phyloP scores from a whole-genome alignment of 1,140 invertebrate genomes.

The Euura lappo region DNA sequence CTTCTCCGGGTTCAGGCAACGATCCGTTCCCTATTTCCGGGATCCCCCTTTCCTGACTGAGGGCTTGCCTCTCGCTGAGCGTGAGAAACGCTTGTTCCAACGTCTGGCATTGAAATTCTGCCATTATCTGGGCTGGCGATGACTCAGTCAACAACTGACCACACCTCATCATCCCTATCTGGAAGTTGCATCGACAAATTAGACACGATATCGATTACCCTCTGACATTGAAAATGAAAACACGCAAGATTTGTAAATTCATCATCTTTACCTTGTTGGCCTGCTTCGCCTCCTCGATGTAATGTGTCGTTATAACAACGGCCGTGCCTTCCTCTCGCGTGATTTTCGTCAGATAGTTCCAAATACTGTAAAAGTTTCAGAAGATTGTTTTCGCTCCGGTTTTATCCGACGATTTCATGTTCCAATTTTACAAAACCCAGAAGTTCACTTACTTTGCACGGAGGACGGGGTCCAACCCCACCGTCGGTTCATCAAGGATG shows the following conservation, averaged over 20 bases:
- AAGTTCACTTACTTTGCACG: constrained; percentile 74
- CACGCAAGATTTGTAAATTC: constrained; percentile 13
- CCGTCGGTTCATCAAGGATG: constrained; percentile 92
- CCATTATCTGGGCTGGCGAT: constrained; percentile 72
- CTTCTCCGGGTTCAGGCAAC: constrained; percentile 43
- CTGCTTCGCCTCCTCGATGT: constrained; percentile 90
- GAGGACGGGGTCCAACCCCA: constrained; percentile 88
- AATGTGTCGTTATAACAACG: constrained; percentile 92
- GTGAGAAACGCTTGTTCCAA: constrained; percentile 78
- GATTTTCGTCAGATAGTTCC: constrained; percentile 83
- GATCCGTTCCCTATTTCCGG: constrained; percentile 18
- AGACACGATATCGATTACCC: too few relatives aligned
- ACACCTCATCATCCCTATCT: constrained; percentile 90
- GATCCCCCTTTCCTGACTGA: constrained; percentile 32
- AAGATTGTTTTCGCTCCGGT: neutral
- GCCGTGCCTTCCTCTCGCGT: constrained; percentile 72
- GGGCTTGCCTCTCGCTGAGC: constrained; percentile 69
- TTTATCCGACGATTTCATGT: constrained; percentile 12
- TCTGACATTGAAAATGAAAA: neutral
- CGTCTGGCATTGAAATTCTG: constrained; percentile 67
- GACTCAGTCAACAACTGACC: constrained; percentile 87
- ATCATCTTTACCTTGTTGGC: constrained; percentile 73
- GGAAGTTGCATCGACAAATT: constrained; percentile 4
- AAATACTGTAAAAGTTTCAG: constrained; percentile 74
- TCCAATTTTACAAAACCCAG: neutral